Percentiles rank a stretch among this genome's conserved stretches.
Evolutionary conservation across 1,140 invertebrate genomes (phyloP).

Genomic region (Vanessa atalanta): DNA sequence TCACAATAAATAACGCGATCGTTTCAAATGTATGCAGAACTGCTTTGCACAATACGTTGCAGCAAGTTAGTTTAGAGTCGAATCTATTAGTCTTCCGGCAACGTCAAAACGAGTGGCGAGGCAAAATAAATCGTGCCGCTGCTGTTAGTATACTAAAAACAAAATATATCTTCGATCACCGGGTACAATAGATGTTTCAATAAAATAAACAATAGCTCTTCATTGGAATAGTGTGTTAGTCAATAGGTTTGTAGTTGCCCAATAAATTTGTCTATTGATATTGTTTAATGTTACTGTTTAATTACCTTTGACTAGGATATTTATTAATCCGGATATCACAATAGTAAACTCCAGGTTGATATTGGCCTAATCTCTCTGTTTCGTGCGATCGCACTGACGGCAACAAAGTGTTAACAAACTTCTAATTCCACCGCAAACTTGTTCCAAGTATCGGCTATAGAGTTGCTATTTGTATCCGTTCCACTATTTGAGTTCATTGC

Average conservation of each 20-base stretch:
- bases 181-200: too few relatives aligned
- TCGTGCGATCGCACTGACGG: constrained; percentile 28
- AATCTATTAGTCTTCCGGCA: constrained; percentile 32
- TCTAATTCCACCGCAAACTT: constrained; percentile 34
- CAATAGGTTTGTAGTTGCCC: too few relatives aligned
- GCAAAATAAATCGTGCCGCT: constrained; percentile 26
- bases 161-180: background rate
- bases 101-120: constrained; percentile 30
- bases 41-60: constrained; percentile 9
- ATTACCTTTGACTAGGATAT: too few relatives aligned
- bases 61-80: constrained; percentile 1
- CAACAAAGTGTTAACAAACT: constrained; percentile 26
- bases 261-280: too few relatives aligned
- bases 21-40: constrained; percentile 22
- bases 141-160: constrained; percentile 5
- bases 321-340: background rate
- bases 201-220: too few relatives aligned
- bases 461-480: constrained; percentile 33
- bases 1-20: constrained; percentile 15
- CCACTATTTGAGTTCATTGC: constrained; percentile 33
- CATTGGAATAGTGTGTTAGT: too few relatives aligned
- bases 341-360: constrained; percentile 21
- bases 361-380: constrained; percentile 36
- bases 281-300: too few relatives aligned
- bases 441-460: constrained; percentile 28